These are phyloP conservation scores for Cricetomys ansorgei DNA, from an alignment of 2,113 vertebrate genomes.

Conservation along the genomic window DNA sequence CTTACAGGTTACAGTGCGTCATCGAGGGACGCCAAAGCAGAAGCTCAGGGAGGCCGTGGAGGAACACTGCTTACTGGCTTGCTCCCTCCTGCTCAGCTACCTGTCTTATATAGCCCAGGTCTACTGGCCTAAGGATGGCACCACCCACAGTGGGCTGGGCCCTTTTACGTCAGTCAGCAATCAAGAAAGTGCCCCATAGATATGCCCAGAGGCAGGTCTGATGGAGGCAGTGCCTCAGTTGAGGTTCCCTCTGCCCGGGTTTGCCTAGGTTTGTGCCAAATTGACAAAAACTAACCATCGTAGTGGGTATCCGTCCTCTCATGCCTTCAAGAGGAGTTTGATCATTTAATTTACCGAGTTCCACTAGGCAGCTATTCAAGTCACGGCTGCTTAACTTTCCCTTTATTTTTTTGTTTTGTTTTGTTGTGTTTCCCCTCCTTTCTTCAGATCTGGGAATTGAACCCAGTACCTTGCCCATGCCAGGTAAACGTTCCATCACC, in stretches of 20 bases:
- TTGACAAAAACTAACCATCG: background rate
- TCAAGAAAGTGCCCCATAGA: background rate
- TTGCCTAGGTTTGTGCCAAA: background rate
- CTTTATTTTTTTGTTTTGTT: background rate
- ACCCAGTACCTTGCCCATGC: background rate
- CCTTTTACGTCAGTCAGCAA: background rate
- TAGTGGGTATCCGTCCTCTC: no score
- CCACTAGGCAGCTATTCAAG: background rate
- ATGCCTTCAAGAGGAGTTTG: background rate
- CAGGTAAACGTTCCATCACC: background rate
- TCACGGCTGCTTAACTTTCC: background rate
- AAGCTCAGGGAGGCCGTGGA: background rate
- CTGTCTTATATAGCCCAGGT: background rate
- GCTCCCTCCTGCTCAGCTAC: background rate
- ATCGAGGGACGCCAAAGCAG: background rate
- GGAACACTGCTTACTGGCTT: background rate
- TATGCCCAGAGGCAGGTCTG: background rate
- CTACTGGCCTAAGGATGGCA: background rate
- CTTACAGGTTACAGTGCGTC: background rate
- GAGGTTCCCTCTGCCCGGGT: background rate
- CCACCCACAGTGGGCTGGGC: background rate
- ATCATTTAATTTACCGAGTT: background rate
- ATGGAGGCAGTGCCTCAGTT: background rate
- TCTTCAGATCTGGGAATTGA: background rate
- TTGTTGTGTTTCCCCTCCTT: background rate